Evolutionary conservation across 2,797 vertebrate species (phyloP), one percentile per base, ranked within the genome.

Genomic region (Acridotheres tristis): DNA sequence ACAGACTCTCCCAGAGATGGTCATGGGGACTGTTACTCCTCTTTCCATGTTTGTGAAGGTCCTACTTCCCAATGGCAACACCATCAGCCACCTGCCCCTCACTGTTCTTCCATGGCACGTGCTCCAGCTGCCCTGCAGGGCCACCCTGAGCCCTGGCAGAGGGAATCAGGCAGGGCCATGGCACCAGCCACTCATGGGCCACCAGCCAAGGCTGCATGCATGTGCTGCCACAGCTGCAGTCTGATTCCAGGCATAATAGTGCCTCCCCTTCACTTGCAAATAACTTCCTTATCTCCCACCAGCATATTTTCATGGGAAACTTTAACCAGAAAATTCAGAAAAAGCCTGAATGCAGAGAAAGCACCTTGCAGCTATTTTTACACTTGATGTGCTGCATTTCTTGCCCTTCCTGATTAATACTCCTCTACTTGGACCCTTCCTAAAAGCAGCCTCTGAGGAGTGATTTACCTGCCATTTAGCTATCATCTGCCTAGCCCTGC

Each of bases 361-460:
- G 80, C 80, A 75, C 93, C 94, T 95, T 50, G 65, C 91, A 95
- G 93, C 85, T 95, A 86, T 95, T 94, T 96, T 94, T 78, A 81
- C 59, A 73, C 86, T 91, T 88, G 59, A 90, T 73, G 74, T 59
- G 80, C 83, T 85, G 48, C 50, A 18, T 59, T 93, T 62, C 83
- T 85, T 85, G 66, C 73, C 80, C 74, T 93, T 78, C 48, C 53
- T 3, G 47, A 95, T 94, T 90, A 95, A 94, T 66, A 21, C 74
- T 53, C 5, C 61, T 68, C 51, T 20, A 26, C 2, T 55, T 47
- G 83, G 93, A 68, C 80, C 36, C 32, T 72, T 86, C 73, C 79
- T 84, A 76, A 95, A 90, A 95, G 77, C 66, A 81, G 23, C 71
- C 5, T 42, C 88, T 73, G 95, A 91, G 89, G 42, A 91, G 69